Conservation (phyloP, 2,113 vertebrate genomes). For the Pterocles burchelli region DNA sequence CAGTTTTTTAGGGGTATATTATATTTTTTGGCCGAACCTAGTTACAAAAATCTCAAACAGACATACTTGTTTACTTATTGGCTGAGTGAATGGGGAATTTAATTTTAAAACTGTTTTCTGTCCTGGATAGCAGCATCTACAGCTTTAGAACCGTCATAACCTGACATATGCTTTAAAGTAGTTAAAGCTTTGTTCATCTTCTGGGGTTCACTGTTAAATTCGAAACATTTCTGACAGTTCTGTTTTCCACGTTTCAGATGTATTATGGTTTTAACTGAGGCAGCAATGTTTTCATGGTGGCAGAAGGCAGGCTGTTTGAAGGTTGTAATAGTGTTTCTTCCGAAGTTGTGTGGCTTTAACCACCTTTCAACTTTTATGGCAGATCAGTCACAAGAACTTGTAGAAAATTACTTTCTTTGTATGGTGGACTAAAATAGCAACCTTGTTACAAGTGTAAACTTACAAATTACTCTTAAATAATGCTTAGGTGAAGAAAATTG, state of each 20-base stretch:
- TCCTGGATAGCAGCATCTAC: not conserved
- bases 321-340: not conserved
- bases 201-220: not conserved
- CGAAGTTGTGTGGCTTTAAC: not conserved
- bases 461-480: not conserved
- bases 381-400: not conserved
- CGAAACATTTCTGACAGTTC: not conserved
- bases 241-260: not conserved
- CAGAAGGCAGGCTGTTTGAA: not conserved
- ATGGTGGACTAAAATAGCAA: not conserved
- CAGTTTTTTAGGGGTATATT: not conserved
- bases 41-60: not conserved
- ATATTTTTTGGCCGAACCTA: not conserved
- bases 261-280: not conserved
- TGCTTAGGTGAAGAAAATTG: not conserved
- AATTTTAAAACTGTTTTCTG: not conserved
- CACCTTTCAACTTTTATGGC: slow-evolving; percentile 37
- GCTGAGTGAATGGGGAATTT: not conserved
- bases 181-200: not conserved
- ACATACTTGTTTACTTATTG: not conserved
- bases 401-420: slow-evolving; percentile 30
- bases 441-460: slow-evolving; percentile 23
- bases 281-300: not conserved
- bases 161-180: not conserved
- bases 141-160: not conserved